Base-by-base conservation (phyloP, 2,113 vertebrate species). In the Heterocephalus glaber region DNA sequence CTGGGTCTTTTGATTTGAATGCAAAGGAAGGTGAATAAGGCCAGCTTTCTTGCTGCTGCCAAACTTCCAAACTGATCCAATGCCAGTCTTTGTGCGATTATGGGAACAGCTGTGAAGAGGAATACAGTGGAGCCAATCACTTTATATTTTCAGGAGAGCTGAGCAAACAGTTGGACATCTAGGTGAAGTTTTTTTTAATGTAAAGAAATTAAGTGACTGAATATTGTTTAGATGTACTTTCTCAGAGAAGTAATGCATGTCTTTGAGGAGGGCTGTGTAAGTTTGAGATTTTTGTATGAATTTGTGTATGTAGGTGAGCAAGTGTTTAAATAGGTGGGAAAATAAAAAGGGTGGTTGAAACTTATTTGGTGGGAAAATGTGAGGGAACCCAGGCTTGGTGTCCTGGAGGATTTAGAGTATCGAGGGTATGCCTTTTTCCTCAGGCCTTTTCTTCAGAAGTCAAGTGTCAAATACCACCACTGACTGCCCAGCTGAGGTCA, bases 161-260 rank as follows among this genome's bases (percentile, higher is more conserved):
- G 61, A 90, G 58, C 20, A 90, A 41, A 95, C 3, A 58, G 30
- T 63, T 88, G 94, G 82, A 79, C 24, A 85, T 90, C n/a, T 26
- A 47, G 44, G 38, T 63, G 28, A 44, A n/a, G 24, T 16, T 28
- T 38, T 44, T 11, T 70, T 33, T 54, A 70, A 81, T 44, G 26
- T 19, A 58, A 82, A 83, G 14, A 33, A 95, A 52, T 49, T 49
- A 77, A 90, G 80, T 74, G 41, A 41, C n/a, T 89, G 41, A 79
- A 14, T 66, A 47, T 11, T 86, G 5, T 77, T 93, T 58, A 93
- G 41, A 44, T n/a, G 35, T 56, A 52, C 20, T 85, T 84, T 92
- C 44, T 90, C 33, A 81, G 63, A 90, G 22, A 90, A 80, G 60
- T 79, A 68, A 52, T 93, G 10, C 17, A 87, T 80, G 7, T 58